Evolutionary conservation across 2,797 vertebrate genomes (phyloP).

Genomic region (Chromis chromis): DNA sequence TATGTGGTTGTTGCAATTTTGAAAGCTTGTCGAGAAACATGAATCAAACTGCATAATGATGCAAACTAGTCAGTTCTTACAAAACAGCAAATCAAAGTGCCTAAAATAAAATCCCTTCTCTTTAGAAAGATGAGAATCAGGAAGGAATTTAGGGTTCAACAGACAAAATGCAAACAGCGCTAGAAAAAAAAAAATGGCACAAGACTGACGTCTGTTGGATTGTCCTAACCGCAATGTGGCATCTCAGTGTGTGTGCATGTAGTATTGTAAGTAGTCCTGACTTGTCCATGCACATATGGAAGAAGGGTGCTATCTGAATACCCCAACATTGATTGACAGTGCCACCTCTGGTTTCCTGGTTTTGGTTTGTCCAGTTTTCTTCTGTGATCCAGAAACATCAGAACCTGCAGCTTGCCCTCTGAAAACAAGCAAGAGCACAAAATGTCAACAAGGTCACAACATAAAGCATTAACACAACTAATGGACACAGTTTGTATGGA

Average conservation of each 20-base stretch:
- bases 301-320: constrained; percentile 78
- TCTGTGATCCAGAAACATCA: constrained; percentile 52
- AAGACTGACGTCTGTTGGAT: constrained; percentile 46
- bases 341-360: constrained; percentile 84
- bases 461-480: constrained; percentile 5
- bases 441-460: not conserved
- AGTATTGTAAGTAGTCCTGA: constrained; percentile 25
- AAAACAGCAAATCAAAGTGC: constrained; percentile 35
- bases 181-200: constrained; percentile 33
- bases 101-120: constrained; percentile 13
- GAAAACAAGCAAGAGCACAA: constrained; percentile 16
- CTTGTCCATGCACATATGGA: constrained; percentile 16
- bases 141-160: not conserved
- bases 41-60: constrained; percentile 35
- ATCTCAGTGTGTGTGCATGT: constrained; percentile 18
- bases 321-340: constrained; percentile 86
- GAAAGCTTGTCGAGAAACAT: constrained; percentile 6
- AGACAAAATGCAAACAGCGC: not conserved
- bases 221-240: constrained; percentile 57
- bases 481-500: not conserved
- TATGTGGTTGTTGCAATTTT: constrained; percentile 1
- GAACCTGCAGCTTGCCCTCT: constrained; percentile 64
- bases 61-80: constrained; percentile 23
- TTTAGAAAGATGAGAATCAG: constrained; percentile 15
- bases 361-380: constrained; percentile 71